Evolutionary conservation across 1,140 invertebrate species (phyloP), one percentile per base, ranked within the genome.

Genomic region (Aphaenogaster ashmeadi): DNA sequence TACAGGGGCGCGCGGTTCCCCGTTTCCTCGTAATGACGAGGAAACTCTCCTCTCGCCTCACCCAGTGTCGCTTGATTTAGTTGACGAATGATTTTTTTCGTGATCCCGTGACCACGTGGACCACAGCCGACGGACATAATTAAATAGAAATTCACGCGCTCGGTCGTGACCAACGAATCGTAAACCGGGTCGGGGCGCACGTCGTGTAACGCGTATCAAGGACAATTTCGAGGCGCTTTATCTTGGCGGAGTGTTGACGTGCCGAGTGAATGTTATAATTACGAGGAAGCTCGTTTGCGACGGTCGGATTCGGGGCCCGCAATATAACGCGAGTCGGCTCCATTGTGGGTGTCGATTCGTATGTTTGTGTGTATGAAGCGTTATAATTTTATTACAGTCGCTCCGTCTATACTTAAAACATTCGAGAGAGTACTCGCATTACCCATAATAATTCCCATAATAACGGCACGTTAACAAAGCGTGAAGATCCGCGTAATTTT

Each of bases 11-110:
- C 54, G 21, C 71, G 21, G 36, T 80, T 54, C 80, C 41, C 44
- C 47, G 60, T 89, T 79, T 58, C 62, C 36, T 41, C 60, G n/a
- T 87, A 69, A 87, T 81, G 75, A 58, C 15, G 69, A 47, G 66
- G 21, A 4, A 67, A n/a, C 62, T 67, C 58, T 54, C 47, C 36
- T 21, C 62, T 9, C 44, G 15, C 36, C 54, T 44, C 56, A 27
- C 18, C 27, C n/a, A 13, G 2, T 36, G 41, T 41, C 47, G 33
- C 58, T 66, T 52, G 64, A 87, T 86, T 52, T 54, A 66, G 36
- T 86, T 86, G 69, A 87, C 56, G 47, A 86, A 87, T 86, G 67
- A 86, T 72, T 86, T 87, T 87, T 87, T 74, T 47, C 33, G 47
- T n/a, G 52, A 60, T 33, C 21, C 18, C 54, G 47, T 7, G 72